Conservation (phyloP, 2,797 vertebrate species). For the Galaxias olidus region DNA sequence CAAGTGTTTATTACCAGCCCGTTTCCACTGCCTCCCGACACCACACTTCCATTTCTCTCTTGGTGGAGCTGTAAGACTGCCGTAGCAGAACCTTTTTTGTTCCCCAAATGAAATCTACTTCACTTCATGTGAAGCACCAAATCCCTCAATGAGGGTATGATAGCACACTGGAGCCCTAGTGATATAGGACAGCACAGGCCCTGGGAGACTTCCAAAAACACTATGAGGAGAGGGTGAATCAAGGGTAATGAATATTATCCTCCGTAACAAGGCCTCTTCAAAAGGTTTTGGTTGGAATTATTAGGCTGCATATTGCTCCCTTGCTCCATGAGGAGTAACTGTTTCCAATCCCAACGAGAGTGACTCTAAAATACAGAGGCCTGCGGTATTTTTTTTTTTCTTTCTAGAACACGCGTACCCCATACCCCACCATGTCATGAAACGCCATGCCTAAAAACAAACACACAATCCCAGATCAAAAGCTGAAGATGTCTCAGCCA, state of each 20-base stretch:
- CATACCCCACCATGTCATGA: too few relatives aligned
- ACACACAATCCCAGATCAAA: constrained; percentile 52
- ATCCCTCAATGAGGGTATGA: constrained; percentile 59
- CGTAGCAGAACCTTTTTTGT: constrained; percentile 55
- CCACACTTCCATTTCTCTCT: constrained; percentile 64
- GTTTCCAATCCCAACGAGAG: too few relatives aligned
- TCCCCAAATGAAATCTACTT: constrained; percentile 69
- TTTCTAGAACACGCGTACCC: too few relatives aligned
- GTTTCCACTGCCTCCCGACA: constrained; percentile 56
- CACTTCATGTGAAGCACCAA: constrained; percentile 69
- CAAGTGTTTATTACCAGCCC: constrained; percentile 69
- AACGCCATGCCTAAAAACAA: background rate
- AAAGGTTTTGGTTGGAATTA: too few relatives aligned
- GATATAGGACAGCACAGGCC: constrained; percentile 35
- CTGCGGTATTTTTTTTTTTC: too few relatives aligned
- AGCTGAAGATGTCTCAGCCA: constrained; percentile 56
- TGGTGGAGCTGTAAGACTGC: constrained; percentile 63
- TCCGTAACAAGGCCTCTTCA: too few relatives aligned
- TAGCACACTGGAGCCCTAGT: constrained; percentile 24
- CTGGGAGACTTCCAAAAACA: constrained; percentile 14
- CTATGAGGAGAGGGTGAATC: constrained; percentile 33
- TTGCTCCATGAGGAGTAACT: too few relatives aligned
- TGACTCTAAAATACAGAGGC: too few relatives aligned
- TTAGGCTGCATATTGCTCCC: too few relatives aligned
- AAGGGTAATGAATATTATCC: constrained; percentile 60